These are phyloP conservation scores for Lagopus muta DNA, from an alignment of 2,113 vertebrate genomes.

Conservation along the genomic window DNA sequence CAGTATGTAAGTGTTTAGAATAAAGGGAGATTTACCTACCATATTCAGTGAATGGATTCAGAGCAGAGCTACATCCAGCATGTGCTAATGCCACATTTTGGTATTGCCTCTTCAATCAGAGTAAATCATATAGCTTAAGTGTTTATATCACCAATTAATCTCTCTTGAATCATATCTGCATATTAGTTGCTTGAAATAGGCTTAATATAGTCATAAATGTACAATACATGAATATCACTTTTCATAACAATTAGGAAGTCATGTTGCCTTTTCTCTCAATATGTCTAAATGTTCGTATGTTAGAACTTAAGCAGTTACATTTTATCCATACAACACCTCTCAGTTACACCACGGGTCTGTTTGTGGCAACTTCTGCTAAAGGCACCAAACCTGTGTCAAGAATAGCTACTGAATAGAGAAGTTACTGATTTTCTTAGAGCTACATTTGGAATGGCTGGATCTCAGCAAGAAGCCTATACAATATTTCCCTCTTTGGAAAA, in stretches of 20 bases:
- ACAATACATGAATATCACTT: conserved; percentile 54
- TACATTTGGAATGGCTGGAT: neutral
- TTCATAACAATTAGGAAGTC: conserved; percentile 55
- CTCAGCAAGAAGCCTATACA: neutral
- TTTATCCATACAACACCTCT: neutral
- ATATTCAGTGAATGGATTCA: neutral
- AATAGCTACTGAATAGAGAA: neutral
- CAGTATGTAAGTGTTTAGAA: neutral
- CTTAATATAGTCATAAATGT: conserved; percentile 61
- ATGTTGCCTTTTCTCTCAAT: conserved; percentile 13
- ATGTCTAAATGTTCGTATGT: conserved; percentile 43
- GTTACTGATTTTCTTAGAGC: neutral
- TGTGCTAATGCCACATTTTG: conserved; percentile 35
- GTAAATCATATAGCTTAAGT: conserved; percentile 60
- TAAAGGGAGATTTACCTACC: neutral
- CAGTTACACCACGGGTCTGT: neutral
- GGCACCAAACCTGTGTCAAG: neutral
- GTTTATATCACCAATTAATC: conserved; percentile 64
- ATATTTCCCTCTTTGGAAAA: neutral
- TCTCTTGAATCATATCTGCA: conserved; percentile 58
- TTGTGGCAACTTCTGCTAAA: neutral
- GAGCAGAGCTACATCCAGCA: conserved; percentile 9
- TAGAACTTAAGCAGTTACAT: conserved; percentile 4
- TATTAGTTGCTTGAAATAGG: conserved; percentile 54
- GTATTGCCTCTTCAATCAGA: conserved; percentile 54